Evolutionary conservation across 2,113 vertebrate species (phyloP).

Genomic region (Chaenogobius annularis): DNA sequence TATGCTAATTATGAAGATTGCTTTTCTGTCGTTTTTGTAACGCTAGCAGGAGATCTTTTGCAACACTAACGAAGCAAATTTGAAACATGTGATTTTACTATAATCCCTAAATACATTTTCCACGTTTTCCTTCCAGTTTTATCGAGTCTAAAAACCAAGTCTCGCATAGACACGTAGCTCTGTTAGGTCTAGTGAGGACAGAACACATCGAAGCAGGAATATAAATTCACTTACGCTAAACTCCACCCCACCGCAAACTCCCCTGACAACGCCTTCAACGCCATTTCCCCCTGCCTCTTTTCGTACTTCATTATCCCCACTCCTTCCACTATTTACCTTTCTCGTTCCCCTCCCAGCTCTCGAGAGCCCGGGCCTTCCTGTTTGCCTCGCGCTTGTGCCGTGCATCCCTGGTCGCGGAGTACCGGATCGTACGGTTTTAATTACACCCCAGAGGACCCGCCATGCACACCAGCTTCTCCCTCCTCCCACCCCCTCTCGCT

Average conservation of each 20-base stretch:
- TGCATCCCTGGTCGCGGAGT: constrained; percentile 42
- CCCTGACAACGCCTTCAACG: neutral
- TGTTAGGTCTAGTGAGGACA: neutral
- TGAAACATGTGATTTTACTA: no score
- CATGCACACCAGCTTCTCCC: neutral
- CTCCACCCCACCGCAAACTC: neutral
- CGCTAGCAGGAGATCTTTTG: no score
- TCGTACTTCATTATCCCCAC: constrained; percentile 1
- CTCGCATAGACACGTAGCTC: neutral
- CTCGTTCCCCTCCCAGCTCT: constrained; percentile 10
- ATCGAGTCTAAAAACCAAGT: neutral
- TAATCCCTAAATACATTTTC: no score
- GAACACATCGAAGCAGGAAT: constrained; percentile 1
- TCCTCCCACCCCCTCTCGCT: neutral
- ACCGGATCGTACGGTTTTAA: constrained; percentile 54
- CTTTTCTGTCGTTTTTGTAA: no score
- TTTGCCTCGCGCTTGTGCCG: constrained; percentile 18
- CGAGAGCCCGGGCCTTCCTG: constrained; percentile 1
- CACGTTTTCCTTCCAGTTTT: neutral
- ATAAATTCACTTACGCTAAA: neutral
- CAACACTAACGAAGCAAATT: no score
- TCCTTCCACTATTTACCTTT: constrained; percentile 4
- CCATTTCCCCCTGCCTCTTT: neutral
- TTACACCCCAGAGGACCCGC: constrained; percentile 61
- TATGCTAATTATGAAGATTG: no score